Base-by-base conservation (phyloP, 2,113 vertebrate genomes). In the Colistium nudipinnis region DNA sequence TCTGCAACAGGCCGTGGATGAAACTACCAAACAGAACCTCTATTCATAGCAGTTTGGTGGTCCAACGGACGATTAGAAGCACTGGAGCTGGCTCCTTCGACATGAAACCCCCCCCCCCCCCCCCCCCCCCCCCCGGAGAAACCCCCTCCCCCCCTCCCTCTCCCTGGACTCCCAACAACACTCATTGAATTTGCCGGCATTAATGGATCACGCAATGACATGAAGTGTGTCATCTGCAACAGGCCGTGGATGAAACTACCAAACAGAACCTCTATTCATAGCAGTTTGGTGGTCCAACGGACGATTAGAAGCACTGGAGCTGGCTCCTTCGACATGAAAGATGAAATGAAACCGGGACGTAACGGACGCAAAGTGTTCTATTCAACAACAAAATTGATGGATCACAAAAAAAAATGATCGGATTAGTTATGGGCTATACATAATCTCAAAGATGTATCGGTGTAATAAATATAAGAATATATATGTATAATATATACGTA, bases 131-230 rank as follows among this genome's bases (percentile, higher is more conserved):
- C n/a, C n/a, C n/a, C n/a, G 19, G 55, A 60, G 44, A 53, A 31
- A 65, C 71, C 19, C 45, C 45, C 44, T 19, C n/a, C 39, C 43
- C 4, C 3, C 31, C 30, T 49, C 27, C 19, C n/a, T n/a, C n/a
- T n/a, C n/a, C 19, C 8, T 38, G 27, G 66, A 59, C 38, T 70
- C 65, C 53, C 65, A 76, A 74, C 63, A 39, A 33, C 14, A 22
- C 35, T 9, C 14, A 44, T 62, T 13, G 41, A 35, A 22, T 59
- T 36, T 52, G 19, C 14, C 13, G 49, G 7, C 39, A 30, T n/a
- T 47, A 10, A 20, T 62, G 33, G 14, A 4, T 31, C 7, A 25
- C 0, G 3, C 28, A 16, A 3, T 11, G n/a, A 53, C 0, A 4
- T 30, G 4, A 56, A 51, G 49, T 17, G 25, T 45, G 22, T 43